phyloP scores from a whole-genome alignment of 2,797 vertebrate species.

The Pangasius macronema region DNA sequence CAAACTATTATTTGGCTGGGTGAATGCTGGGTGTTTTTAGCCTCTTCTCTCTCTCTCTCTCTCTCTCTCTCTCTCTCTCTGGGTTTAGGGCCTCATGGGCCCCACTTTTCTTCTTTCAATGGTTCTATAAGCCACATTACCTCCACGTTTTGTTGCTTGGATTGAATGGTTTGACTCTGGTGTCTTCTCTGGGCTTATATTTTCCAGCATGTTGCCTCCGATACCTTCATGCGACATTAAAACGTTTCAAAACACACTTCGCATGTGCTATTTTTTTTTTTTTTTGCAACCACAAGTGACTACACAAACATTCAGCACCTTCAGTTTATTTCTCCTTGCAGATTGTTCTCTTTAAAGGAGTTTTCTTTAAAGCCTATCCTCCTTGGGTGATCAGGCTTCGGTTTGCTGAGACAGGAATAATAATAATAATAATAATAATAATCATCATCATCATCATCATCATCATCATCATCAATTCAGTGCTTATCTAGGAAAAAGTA shows the following conservation, averaged over 20 bases:
- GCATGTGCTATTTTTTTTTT: constrained; percentile 40
- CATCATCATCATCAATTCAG: neutral
- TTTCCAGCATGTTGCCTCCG: constrained; percentile 48
- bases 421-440: neutral
- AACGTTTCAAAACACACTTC: constrained; percentile 29
- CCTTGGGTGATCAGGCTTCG: neutral
- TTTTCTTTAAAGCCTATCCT: constrained; percentile 14
- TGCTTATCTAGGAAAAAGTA: neutral
- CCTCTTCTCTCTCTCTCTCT: constrained; percentile 2
- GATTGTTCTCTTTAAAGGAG: neutral
- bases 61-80: constrained; percentile 2
- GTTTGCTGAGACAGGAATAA: neutral
- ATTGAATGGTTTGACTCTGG: neutral
- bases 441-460: neutral
- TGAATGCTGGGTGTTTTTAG: neutral
- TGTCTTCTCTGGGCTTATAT: constrained; percentile 39
- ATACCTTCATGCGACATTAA: constrained; percentile 43
- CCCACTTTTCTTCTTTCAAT: constrained; percentile 23
- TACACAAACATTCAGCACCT: constrained; percentile 29
- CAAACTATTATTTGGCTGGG: constrained; percentile 12
- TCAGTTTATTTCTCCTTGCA: neutral
- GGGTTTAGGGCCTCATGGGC: constrained; percentile 12
- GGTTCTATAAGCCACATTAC: constrained; percentile 14
- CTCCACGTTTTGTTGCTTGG: neutral
- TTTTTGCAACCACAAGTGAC: constrained; percentile 30